A percentile compares a stretch with the other conserved stretches of the same genome.
Conservation (phyloP, 2,888 invertebrate genomes). For the Perithous albicinctus region DNA sequence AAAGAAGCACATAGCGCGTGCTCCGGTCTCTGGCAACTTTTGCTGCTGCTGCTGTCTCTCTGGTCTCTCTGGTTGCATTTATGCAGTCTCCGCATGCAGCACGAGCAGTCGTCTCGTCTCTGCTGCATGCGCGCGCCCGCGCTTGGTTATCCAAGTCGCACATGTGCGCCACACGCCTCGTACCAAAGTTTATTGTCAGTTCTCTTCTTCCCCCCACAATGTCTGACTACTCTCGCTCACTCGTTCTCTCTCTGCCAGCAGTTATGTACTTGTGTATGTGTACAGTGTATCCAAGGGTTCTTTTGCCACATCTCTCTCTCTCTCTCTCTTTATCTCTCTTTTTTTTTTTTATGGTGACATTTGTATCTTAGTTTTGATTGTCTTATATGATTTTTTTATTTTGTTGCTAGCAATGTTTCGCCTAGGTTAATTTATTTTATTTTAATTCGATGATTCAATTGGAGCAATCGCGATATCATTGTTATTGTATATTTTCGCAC, state of each 20-base stretch:
- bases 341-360: too few species aligned
- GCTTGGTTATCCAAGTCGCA: slow-evolving; percentile 71
- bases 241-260: slow-evolving; percentile 22
- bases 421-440: too few species aligned
- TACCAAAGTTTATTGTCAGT: slow-evolving; percentile 79
- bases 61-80: slow-evolving; percentile 19
- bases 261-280: not conserved
- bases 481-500: too few species aligned
- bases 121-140: slow-evolving; percentile 37
- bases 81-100: slow-evolving; percentile 44
- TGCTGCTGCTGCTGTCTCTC: slow-evolving; percentile 22
- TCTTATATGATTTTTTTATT: too few species aligned
- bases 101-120: slow-evolving; percentile 56
- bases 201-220: slow-evolving; percentile 53
- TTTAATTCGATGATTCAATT: too few species aligned
- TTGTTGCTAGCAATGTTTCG: too few species aligned
- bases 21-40: slow-evolving; percentile 39
- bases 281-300: not conserved
- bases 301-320: not conserved
- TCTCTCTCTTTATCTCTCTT: slow-evolving; percentile 27
- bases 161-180: slow-evolving; percentile 81
- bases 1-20: slow-evolving; percentile 26
- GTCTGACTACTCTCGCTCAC: slow-evolving; percentile 37
- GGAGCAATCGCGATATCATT: too few species aligned
- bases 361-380: too few species aligned